Evolutionary conservation across 2,888 invertebrate genomes (phyloP).

Genomic region (Ennomos erosarius): DNA sequence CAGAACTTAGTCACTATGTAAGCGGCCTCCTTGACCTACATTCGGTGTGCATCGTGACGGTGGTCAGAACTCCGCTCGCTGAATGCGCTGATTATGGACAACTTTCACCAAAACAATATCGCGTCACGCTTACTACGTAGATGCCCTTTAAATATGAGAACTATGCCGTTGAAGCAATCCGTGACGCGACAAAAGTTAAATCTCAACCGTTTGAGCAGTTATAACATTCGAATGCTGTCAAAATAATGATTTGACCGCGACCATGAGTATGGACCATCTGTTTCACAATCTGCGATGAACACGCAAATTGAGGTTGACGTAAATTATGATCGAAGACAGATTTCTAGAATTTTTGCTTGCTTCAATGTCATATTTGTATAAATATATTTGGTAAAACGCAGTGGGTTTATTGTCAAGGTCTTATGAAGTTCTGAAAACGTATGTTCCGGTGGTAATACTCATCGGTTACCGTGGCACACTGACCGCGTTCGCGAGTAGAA

Average conservation of each 20-base stretch:
- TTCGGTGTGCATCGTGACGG: conserved; percentile 64
- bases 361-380: conserved; percentile 26
- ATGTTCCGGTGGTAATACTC: conserved; percentile 73
- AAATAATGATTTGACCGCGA: conserved; percentile 34
- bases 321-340: conserved; percentile 19
- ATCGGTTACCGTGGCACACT: conserved; percentile 77
- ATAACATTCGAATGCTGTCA: conserved; percentile 26
- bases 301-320: conserved; percentile 26
- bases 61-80: conserved; percentile 58
- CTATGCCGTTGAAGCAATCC: conserved; percentile 20
- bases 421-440: conserved; percentile 50
- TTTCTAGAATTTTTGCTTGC: conserved; percentile 19
- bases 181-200: conserved; percentile 19
- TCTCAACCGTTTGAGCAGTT: conserved; percentile 11
- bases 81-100: conserved; percentile 66
- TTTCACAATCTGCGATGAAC: conserved; percentile 32
- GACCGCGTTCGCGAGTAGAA: conserved; percentile 71
- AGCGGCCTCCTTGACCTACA: conserved; percentile 78
- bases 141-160: conserved; percentile 50
- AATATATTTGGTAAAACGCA: conserved; percentile 31
- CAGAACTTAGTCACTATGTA: conserved; percentile 64
- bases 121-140: conserved; percentile 44
- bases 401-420: conserved; percentile 58
- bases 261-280: conserved; percentile 30
- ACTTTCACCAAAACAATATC: conserved; percentile 78